Evolutionary conservation across 2,888 invertebrate genomes (phyloP), one percentile per base, ranked within the genome.

Genomic region (Oscheius myriophilus): DNA sequence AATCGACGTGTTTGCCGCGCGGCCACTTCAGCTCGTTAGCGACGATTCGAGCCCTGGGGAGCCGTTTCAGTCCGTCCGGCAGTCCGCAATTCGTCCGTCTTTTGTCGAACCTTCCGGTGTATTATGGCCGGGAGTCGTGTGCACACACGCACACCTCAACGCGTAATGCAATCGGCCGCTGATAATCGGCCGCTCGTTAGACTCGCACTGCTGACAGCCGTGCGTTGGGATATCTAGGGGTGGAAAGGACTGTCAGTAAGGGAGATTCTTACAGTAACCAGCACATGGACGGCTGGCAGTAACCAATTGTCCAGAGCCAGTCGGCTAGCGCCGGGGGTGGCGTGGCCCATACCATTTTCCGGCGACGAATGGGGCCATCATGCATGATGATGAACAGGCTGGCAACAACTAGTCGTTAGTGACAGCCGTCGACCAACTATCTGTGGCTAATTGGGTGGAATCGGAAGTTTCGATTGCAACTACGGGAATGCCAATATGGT

Each of bases 161-260:
- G 61, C 49, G 49, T 61, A 61, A 61, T 61, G 49, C 61, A 61
- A 61, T 61, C 61, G 61, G 49, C 61, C 49, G 49, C 33, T 61
- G 61, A 61, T 61, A 61, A 61, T 61, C 61, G 61, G 4, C 61
- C 49, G 61, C 61, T 61, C 61, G 49, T 61, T 61, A 61, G 61
- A 61, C 49, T 49, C 33, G 33, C 33, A 3, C 33, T 33, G 33
- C 33, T 33, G 33, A 33, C 33, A 33, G 33, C 33, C 33, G 33
- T 3, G 9, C 4, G 33, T 6, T 9, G 33, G 33, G 33, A 9
- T 3, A 33, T 33, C 3, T 33, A 9, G 9, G 33, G 33, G 33
- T 33, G 33, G 33, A 9, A 33, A 33, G 33, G 33, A n/a, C n/a
- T n/a, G 33, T 6, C 33, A 6, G 33, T 33, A 33, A 33, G 9